These are phyloP conservation scores for Ditylenchus dipsaci DNA, from an alignment of 1,140 invertebrate genomes.

Conservation along the genomic window DNA sequence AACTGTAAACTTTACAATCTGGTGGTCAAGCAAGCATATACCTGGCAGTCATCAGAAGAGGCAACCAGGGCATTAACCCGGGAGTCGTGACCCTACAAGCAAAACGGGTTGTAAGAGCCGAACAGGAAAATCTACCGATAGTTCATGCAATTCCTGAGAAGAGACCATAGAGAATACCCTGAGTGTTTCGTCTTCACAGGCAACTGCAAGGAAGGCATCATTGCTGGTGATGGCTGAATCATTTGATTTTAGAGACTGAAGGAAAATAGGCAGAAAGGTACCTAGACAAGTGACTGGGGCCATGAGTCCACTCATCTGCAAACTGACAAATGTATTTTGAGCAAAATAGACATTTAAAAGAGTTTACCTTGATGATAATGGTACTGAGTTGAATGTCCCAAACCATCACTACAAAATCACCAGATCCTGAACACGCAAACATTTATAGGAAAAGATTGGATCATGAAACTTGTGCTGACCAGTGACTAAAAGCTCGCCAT, in stretches of 20 bases:
- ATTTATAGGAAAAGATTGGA: too few species aligned
- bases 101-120: not conserved
- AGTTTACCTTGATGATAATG: constrained; percentile 15
- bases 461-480: constrained; percentile 21
- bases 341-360: not conserved
- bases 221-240: constrained; percentile 33
- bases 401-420: constrained; percentile 58
- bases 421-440: constrained; percentile 27
- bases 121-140: constrained; percentile 28
- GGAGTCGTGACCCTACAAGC: constrained; percentile 36
- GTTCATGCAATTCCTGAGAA: constrained; percentile 54
- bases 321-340: constrained; percentile 12
- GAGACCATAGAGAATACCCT: constrained; percentile 53
- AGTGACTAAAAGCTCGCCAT: constrained; percentile 54
- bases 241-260: constrained; percentile 14
- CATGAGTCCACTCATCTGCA: constrained; percentile 55
- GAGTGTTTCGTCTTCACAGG: constrained; percentile 57
- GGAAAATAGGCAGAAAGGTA: constrained; percentile 40
- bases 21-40: not conserved
- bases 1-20: not conserved
- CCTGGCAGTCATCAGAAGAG: constrained; percentile 37
- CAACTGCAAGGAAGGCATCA: constrained; percentile 56
- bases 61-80: constrained; percentile 38
- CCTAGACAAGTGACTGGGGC: constrained; percentile 56
- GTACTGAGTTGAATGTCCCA: constrained; percentile 47